These are phyloP conservation scores for Aphidius colemani DNA, from an alignment of 2,888 invertebrate species.

Conservation along the genomic window DNA sequence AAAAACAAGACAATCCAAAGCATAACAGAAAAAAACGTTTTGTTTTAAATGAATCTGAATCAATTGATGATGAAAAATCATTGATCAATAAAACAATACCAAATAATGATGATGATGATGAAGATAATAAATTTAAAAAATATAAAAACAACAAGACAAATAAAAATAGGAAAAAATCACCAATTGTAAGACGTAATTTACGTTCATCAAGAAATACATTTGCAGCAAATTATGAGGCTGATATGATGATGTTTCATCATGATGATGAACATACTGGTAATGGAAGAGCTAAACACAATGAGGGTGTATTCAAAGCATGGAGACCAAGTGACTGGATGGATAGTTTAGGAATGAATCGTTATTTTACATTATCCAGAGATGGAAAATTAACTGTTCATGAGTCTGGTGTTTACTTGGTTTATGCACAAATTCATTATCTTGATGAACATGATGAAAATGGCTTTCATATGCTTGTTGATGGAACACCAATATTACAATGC, in stretches of 20 bases:
- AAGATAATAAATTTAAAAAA: neutral
- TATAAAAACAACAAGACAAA: neutral
- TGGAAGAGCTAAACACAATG: constrained; percentile 68
- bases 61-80: constrained; percentile 26
- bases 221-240: constrained; percentile 51
- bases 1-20: neutral
- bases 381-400: constrained; percentile 73
- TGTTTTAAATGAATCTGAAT: constrained; percentile 25
- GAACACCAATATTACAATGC: constrained; percentile 73
- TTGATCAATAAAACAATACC: constrained; percentile 23
- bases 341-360: constrained; percentile 66
- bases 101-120: neutral
- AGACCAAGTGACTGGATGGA: constrained; percentile 68
- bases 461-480: constrained; percentile 70
- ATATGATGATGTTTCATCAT: constrained; percentile 41
- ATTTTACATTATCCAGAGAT: constrained; percentile 65
- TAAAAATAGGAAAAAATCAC: neutral
- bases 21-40: constrained; percentile 30
- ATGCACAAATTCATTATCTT: constrained; percentile 81
- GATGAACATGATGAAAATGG: constrained; percentile 79
- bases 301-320: constrained; percentile 71
- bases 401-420: constrained; percentile 76
- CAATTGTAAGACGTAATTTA: constrained; percentile 41
- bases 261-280: constrained; percentile 64
- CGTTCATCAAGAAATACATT: constrained; percentile 41